Evolutionary conservation across 2,888 invertebrate species (phyloP).

Genomic region (Lissonota sp.): DNA sequence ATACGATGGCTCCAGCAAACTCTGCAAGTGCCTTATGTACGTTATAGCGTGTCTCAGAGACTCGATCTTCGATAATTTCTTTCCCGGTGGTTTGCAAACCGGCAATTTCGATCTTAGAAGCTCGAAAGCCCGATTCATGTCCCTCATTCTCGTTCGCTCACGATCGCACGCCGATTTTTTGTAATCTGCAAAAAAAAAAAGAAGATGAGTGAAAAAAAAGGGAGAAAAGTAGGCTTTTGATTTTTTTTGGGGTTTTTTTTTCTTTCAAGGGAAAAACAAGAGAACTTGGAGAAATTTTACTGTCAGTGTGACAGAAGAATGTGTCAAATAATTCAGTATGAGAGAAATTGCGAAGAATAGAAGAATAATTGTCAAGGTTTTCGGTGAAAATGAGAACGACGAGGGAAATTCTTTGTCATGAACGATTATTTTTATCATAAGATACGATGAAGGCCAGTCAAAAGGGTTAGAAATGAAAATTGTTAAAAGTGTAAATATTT

Average conservation of each 20-base stretch:
- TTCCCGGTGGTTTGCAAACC: slow-evolving; percentile 91
- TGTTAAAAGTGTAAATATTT: background rate
- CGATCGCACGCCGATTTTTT: slow-evolving; percentile 94
- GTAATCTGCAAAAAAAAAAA: slow-evolving; percentile 86
- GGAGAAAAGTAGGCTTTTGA: background rate
- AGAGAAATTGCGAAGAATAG: background rate
- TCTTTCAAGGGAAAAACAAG: background rate
- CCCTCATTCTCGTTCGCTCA: slow-evolving; percentile 93
- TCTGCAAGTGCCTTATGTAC: slow-evolving; percentile 90
- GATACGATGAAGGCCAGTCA: slow-evolving; percentile 69
- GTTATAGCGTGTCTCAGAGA: slow-evolving; percentile 92
- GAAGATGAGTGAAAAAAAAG: slow-evolving; percentile 13
- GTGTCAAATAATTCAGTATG: slow-evolving; percentile 19
- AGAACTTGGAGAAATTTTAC: no score
- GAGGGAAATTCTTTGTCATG: slow-evolving; percentile 1
- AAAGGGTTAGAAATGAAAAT: slow-evolving; percentile 69
- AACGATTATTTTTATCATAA: background rate
- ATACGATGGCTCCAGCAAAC: slow-evolving; percentile 84
- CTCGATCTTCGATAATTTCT: slow-evolving; percentile 94
- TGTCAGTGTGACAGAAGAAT: background rate
- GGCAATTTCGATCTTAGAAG: slow-evolving; percentile 90
- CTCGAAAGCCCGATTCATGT: slow-evolving; percentile 94
- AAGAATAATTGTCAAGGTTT: background rate
- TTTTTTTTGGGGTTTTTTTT: background rate
- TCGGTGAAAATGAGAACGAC: background rate